Percentiles rank a stretch among this genome's conserved stretches.
phyloP scores from a whole-genome alignment of 2,113 vertebrate genomes.

The Hippotragus niger region DNA sequence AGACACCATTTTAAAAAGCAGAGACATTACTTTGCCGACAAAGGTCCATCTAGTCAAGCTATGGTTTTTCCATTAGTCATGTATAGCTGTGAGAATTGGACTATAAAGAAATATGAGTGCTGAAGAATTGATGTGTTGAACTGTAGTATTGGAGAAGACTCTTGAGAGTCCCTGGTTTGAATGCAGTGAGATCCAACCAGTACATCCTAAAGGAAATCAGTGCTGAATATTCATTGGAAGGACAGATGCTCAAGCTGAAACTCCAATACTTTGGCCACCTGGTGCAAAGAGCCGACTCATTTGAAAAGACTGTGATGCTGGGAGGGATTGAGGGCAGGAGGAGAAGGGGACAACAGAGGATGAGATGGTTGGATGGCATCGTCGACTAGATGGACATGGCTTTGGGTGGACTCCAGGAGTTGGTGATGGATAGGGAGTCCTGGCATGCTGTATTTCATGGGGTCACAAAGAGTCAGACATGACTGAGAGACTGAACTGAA shows the following conservation, averaged over 20 bases:
- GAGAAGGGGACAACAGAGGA: background rate
- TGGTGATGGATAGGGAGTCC: background rate
- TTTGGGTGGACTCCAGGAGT: fast-evolving
- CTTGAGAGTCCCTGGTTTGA: background rate
- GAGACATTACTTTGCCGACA: background rate
- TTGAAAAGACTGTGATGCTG: background rate
- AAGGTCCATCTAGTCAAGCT: background rate
- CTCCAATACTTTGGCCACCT: background rate
- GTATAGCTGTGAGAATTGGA: background rate
- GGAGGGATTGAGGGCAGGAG: background rate
- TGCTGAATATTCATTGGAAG: background rate
- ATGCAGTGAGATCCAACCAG: background rate
- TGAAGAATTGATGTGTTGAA: background rate
- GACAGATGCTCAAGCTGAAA: background rate
- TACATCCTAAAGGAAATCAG: background rate
- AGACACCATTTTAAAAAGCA: background rate
- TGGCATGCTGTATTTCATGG: background rate
- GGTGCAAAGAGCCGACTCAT: background rate
- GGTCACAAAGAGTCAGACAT: background rate
- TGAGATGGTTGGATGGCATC: background rate
- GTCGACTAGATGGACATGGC: background rate
- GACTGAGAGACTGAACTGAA: background rate
- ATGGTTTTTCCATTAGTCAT: background rate
- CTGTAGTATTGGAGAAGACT: background rate
- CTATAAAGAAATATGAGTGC: background rate